These are phyloP conservation scores for Dromius quadrimaculatus DNA, from an alignment of 2,888 invertebrate species.

Conservation along the genomic window DNA sequence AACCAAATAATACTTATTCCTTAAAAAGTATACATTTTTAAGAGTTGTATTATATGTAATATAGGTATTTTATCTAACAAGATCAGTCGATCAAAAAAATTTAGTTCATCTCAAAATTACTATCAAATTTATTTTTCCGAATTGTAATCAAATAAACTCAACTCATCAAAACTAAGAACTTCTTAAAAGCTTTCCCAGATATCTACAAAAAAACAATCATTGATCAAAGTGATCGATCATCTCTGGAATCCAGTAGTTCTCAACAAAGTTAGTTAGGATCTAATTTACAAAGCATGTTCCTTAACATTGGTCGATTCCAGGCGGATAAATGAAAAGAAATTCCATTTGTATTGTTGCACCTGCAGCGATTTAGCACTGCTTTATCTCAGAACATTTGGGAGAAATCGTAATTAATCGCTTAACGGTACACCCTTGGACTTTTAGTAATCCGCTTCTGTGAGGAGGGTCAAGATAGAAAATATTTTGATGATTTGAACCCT, in stretches of 20 bases:
- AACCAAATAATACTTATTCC: conserved; percentile 10
- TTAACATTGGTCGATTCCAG: background rate
- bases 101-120: conserved; percentile 8
- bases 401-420: conserved; percentile 45
- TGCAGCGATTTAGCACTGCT: conserved; percentile 48
- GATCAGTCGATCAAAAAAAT: too few relatives aligned
- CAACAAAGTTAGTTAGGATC: background rate
- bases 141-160: background rate
- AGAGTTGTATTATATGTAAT: too few relatives aligned
- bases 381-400: conserved; percentile 42
- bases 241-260: conserved; percentile 25
- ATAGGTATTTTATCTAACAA: too few relatives aligned
- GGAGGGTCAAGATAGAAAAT: too few relatives aligned
- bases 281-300: conserved; percentile 30
- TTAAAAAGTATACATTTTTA: too few relatives aligned
- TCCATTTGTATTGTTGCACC: conserved; percentile 47
- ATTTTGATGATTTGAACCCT: too few relatives aligned
- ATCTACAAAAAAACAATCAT: background rate
- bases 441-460: too few relatives aligned
- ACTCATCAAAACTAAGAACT: conserved; percentile 21
- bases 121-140: background rate
- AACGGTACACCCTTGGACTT: too few relatives aligned
- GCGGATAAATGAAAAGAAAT: conserved; percentile 39
- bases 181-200: conserved; percentile 30
- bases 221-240: conserved; percentile 39